Evolutionary conservation across 1,140 invertebrate species (phyloP).

Genomic region (Neodiprion fabricii): DNA sequence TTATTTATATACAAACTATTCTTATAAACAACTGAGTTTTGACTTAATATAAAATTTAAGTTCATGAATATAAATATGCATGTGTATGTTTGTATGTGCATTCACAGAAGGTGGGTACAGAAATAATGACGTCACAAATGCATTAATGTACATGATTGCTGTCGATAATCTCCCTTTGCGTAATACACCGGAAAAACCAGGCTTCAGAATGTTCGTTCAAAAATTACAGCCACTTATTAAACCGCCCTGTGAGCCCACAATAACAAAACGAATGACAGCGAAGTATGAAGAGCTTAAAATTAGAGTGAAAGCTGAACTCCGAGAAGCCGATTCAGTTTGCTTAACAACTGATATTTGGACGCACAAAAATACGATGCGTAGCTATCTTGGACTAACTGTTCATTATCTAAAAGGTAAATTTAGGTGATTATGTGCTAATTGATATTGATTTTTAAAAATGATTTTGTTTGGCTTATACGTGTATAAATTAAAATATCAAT

Average conservation of each 20-base stretch:
- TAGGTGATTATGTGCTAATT: background rate
- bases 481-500: too few species aligned
- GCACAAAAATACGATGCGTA: background rate
- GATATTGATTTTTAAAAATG: too few species aligned
- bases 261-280: background rate
- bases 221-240: constrained; percentile 16
- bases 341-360: constrained; percentile 20
- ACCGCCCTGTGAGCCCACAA: constrained; percentile 2
- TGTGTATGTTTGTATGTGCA: background rate
- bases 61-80: background rate
- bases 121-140: background rate
- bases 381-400: constrained; percentile 17
- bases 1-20: background rate
- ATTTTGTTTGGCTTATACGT: too few species aligned
- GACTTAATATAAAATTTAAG: too few species aligned
- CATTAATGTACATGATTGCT: constrained; percentile 20
- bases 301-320: background rate
- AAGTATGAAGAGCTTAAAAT: background rate
- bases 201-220: constrained; percentile 22
- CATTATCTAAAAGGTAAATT: constrained; percentile 15
- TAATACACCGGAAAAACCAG: constrained; percentile 18
- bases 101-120: constrained; percentile 15
- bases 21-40: background rate
- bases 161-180: constrained; percentile 17
- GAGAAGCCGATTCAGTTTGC: background rate